Evolutionary conservation across 2,113 vertebrate species (phyloP), one percentile per base, ranked within the genome.

Genomic region (Psilopogon haemacephalus): DNA sequence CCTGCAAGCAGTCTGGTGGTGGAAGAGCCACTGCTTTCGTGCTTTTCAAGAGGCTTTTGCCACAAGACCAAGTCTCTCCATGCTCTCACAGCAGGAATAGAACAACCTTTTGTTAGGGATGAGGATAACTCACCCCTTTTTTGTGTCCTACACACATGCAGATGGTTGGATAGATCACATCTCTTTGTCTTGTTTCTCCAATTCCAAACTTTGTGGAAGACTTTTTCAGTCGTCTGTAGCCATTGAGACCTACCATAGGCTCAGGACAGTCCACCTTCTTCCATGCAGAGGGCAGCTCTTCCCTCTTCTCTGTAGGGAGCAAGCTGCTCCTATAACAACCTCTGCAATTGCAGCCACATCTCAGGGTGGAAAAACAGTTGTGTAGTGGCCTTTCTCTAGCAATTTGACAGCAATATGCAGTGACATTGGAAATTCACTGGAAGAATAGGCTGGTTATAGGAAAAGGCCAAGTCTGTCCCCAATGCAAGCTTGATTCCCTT

Each of bases 1-100:
- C 11, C n/a, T 74, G 42, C 0, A 0, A 55, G 24, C 32, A 6
- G 5, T 38, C 52, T 18, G 4, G 17, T 1, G 2, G 16, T 4
- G 12, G 13, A 15, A 86, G 9, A 59, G 9, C 35, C 37, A 11
- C 55, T 28, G 52, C 6, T 35, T n/a, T 3, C 65, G 23, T 69
- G 52, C 21, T 89, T 32, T 63, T 84, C 38, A 28, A 14, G 28
- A 33, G 33, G 4, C 52, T 86, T 64, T 35, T 86, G 38, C 30
- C 12, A 7, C 38, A 42, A 37, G 15, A 6, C 0, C 44, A 24
- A 11, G 28, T 58, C 59, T 86, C 24, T 79, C 28, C 27, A 0
- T 55, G 18, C 24, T 88, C 19, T 58, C 17, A 33, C 46, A 0
- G 1, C 46, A 54, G 52, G 46, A 80, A 50, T 2, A 72, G 27